Evolutionary conservation across 2,113 vertebrate genomes (phyloP).

Genomic region (Tichodroma muraria): DNA sequence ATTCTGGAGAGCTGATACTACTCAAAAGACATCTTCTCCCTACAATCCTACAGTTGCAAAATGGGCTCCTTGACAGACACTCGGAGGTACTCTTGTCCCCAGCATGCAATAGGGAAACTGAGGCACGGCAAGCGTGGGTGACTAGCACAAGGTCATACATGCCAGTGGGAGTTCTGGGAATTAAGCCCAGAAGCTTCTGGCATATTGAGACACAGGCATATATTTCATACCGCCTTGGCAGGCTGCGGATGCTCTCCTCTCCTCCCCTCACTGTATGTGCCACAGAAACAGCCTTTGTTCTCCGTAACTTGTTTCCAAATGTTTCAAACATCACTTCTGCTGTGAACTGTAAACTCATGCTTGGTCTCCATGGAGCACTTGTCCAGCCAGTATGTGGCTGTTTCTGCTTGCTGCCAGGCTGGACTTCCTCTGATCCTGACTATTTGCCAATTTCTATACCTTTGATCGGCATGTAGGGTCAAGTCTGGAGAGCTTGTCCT

Average conservation of each 20-base stretch:
- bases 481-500: neutral
- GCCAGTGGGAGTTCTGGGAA: conserved; percentile 51
- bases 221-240: conserved; percentile 24
- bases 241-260: neutral
- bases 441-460: neutral
- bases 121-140: conserved; percentile 41
- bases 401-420: neutral
- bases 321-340: neutral
- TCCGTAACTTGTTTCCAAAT: neutral
- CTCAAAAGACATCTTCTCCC: neutral
- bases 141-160: conserved; percentile 35
- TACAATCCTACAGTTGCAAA: neutral
- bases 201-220: conserved; percentile 19
- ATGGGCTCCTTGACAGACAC: neutral
- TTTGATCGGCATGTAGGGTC: neutral
- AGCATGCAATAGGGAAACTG: neutral
- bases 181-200: conserved; percentile 48
- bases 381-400: neutral
- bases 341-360: neutral
- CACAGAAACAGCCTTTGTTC: conserved; percentile 55
- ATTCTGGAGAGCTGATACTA: neutral
- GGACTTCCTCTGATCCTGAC: neutral
- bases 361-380: neutral
- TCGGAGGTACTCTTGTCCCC: neutral
- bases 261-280: neutral